Base-by-base conservation (phyloP, 2,888 invertebrate genomes). In the Andrena camellia region DNA sequence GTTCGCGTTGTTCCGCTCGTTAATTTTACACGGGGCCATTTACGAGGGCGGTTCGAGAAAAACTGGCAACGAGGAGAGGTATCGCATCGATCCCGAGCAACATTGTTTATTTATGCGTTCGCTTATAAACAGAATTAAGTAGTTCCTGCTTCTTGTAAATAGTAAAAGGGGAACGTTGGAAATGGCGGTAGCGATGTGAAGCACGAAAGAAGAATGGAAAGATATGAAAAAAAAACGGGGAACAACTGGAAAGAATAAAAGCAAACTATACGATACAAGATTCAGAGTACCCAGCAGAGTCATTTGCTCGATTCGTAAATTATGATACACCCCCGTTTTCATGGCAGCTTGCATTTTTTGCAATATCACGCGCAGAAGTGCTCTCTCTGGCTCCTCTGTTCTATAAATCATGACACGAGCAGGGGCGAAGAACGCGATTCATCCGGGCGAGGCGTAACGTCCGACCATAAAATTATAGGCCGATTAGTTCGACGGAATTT, bases 401-500 rank as follows among this genome's bases (percentile, higher is more conserved):
- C 26, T 67, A 63, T 80, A 80, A 81, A 68, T 81, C 81, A 57
- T 4, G 23, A 57, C 23, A 57, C 57, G 57, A 57, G 23, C 26
- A 23, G 23, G 10, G 10, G 3, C 17, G 42, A 42, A 42, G 42
- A 42, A 23, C 54, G 8, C 52, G n/a, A 20, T 23, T 8, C 20
- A 54, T 4, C 57, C 23, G 23, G 57, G 64, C 52, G 63, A 29
- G 57, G 52, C 52, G 52, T 64, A 68, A 81, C 26, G 69, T 62
- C 54, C 54, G 23, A n/a, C 13, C 23, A 67, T 72, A 63, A 74
- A 83, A 74, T 78, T 63, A 77, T 72, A 72, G 81, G 59, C 26
- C 76, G 81, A 78, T 73, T 78, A 66, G 60, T 50, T 52, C 71
- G 70, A 68, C 75, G 70, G 60, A 69, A 62, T 70, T 64, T 76